phyloP scores from a whole-genome alignment of 2,888 invertebrate genomes.

The Lasioglossum leucozonium region DNA sequence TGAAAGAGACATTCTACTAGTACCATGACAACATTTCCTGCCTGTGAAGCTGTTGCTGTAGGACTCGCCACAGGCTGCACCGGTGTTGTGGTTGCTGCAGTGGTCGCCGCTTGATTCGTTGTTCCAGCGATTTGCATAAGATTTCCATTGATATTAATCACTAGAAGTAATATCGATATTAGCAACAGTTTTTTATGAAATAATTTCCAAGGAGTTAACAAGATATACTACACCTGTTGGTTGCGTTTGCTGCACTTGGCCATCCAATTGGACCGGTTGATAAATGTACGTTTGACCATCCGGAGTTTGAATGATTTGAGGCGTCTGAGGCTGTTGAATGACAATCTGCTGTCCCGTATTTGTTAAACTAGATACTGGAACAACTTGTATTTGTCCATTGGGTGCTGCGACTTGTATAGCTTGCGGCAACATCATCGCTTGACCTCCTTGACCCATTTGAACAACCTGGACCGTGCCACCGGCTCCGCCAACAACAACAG shows the following conservation, averaged over 20 bases:
- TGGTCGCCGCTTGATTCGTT: conserved; percentile 81
- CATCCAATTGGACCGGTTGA: conserved; percentile 90
- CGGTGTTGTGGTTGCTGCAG: conserved; percentile 85
- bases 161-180: conserved; percentile 80
- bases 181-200: conserved; percentile 17
- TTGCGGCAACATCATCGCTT: conserved; percentile 87
- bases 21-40: conserved; percentile 92
- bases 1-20: conserved; percentile 78
- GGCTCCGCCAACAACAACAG: conserved; percentile 82
- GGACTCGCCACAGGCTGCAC: conserved; percentile 85
- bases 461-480: conserved; percentile 82
- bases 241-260: conserved; percentile 87
- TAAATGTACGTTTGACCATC: conserved; percentile 97
- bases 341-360: conserved; percentile 86
- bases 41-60: conserved; percentile 82
- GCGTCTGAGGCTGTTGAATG: conserved; percentile 88
- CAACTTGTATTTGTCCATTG: conserved; percentile 90
- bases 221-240: conserved; percentile 86
- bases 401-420: conserved; percentile 87
- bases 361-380: conserved; percentile 88
- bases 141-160: conserved; percentile 91
- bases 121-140: conserved; percentile 88
- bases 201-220: background rate
- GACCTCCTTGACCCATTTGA: conserved; percentile 86
- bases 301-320: conserved; percentile 95